Evolutionary conservation across 2,113 vertebrate species (phyloP).

Genomic region (Nipponia nippon): DNA sequence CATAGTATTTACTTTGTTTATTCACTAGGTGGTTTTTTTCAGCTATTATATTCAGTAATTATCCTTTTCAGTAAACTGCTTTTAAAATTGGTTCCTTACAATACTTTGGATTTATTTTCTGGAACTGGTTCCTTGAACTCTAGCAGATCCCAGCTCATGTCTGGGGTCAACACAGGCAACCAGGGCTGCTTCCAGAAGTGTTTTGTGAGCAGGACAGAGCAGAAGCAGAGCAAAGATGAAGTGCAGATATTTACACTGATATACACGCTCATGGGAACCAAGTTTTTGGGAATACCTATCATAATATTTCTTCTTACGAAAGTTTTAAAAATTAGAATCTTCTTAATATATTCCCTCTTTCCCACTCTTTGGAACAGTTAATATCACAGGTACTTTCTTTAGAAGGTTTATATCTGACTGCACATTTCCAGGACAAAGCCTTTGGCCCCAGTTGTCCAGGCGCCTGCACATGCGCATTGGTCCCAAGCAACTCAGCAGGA

Average conservation of each 20-base stretch:
- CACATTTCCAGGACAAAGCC: neutral
- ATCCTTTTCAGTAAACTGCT: neutral
- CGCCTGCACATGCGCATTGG: neutral
- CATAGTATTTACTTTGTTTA: neutral
- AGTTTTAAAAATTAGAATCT: neutral
- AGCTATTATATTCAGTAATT: neutral
- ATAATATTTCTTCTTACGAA: neutral
- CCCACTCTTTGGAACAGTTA: neutral
- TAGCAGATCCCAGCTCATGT: neutral
- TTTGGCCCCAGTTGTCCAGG: neutral
- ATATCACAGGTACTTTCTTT: neutral
- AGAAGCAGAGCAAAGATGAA: neutral
- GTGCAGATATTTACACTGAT: neutral
- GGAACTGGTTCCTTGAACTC: neutral
- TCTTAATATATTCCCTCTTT: neutral
- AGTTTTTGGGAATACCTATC: neutral
- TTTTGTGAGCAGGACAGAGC: neutral
- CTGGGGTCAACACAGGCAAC: neutral
- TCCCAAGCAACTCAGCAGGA: neutral
- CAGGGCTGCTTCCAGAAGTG: neutral
- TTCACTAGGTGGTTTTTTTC: neutral
- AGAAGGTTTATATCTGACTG: neutral
- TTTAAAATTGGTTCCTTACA: neutral
- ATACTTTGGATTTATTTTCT: neutral
- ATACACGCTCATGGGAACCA: rapidly evolving